Conservation (phyloP, 2,797 vertebrate species). For the Parambassis ranga region DNA sequence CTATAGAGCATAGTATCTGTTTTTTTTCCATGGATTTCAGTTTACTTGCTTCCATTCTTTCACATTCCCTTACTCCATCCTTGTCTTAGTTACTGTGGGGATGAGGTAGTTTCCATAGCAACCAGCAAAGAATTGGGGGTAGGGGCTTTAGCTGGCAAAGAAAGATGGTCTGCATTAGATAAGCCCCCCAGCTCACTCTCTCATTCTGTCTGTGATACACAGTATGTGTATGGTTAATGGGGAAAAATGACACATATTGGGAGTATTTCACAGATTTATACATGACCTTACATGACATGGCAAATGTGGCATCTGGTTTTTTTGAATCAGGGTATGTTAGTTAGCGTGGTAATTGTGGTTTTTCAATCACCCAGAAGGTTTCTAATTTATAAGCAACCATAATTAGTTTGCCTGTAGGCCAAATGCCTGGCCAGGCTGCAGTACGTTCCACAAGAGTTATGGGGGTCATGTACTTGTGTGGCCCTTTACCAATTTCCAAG, state of each 20-base stretch:
- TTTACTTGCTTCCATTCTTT: conserved; percentile 19
- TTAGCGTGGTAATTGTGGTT: conserved; percentile 17
- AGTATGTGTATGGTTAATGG: conserved; percentile 32
- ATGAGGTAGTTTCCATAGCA: conserved; percentile 81
- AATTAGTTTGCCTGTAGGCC: conserved; percentile 60
- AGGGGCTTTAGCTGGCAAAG: conserved; percentile 64
- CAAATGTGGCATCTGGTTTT: conserved; percentile 5
- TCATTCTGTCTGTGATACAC: background rate
- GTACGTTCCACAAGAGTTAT: conserved; percentile 43
- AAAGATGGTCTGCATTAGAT: conserved; percentile 65
- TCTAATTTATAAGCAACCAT: conserved; percentile 49
- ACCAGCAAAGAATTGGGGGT: conserved; percentile 72
- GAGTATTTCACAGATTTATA: conserved; percentile 21
- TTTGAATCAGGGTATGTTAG: conserved; percentile 36
- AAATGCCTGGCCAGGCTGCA: conserved; percentile 24
- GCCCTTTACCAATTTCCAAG: conserved; percentile 36
- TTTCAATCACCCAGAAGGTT: conserved; percentile 31
- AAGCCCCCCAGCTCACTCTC: conserved; percentile 28
- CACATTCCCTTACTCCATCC: conserved; percentile 52
- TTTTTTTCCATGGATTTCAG: background rate
- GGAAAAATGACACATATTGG: conserved; percentile 34
- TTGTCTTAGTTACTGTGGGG: conserved; percentile 50
- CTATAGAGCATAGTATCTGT: background rate
- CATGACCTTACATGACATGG: background rate
- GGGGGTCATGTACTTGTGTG: conserved; percentile 43